phyloP scores from a whole-genome alignment of 2,797 vertebrate genomes.

The Argentina silus region DNA sequence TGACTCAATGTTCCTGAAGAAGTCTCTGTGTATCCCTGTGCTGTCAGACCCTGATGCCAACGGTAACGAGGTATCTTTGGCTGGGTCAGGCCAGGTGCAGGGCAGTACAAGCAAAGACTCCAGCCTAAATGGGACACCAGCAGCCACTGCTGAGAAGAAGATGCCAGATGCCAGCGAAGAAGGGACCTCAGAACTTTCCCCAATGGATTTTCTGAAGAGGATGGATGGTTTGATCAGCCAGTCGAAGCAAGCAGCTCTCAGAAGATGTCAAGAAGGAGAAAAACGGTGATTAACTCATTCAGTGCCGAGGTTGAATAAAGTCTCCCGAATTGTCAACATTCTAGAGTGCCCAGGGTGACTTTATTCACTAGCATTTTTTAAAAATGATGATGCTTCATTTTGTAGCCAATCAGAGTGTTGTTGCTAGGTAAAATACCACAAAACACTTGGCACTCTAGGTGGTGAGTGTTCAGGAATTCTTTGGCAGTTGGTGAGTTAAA shows the following conservation, averaged over 20 bases:
- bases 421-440: too few species aligned
- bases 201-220: conserved; percentile 84
- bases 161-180: neutral
- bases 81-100: conserved; percentile 20
- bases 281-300: conserved; percentile 61
- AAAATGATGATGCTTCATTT: too few species aligned
- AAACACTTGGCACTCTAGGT: too few species aligned
- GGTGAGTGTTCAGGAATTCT: too few species aligned
- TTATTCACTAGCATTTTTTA: too few species aligned
- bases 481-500: too few species aligned
- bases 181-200: conserved; percentile 69
- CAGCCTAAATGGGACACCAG: conserved; percentile 41
- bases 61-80: conserved; percentile 46
- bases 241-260: conserved; percentile 85
- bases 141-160: too few species aligned
- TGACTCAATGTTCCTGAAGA: conserved; percentile 92
- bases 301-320: too few species aligned
- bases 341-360: too few species aligned
- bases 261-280: conserved; percentile 71
- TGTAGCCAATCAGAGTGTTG: too few species aligned
- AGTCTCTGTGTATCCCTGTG: conserved; percentile 84
- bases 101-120: conserved; percentile 7
- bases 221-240: conserved; percentile 86
- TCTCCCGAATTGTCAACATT: too few species aligned
- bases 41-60: conserved; percentile 62